Percentiles rank a stretch among this genome's conserved stretches.
These are phyloP conservation scores for Paedocypris sp. DNA, from an alignment of 2,113 vertebrate species.

Conservation along the genomic window DNA sequence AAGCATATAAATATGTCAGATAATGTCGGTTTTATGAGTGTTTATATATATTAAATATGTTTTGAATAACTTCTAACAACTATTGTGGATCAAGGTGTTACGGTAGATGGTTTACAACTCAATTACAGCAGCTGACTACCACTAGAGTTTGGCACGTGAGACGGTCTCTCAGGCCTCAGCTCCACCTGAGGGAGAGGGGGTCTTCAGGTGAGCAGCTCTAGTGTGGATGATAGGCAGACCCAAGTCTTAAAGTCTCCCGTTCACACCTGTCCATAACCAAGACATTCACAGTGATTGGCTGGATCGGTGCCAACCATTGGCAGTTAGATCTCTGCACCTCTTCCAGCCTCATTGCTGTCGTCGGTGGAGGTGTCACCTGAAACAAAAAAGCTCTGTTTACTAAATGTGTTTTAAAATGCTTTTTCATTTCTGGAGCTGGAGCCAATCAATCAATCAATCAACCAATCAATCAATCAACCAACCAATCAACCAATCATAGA, in stretches of 20 bases:
- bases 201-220: constrained; percentile 30
- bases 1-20: constrained; percentile 22
- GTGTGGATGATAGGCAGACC: constrained; percentile 29
- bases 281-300: constrained; percentile 44
- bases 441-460: too few relatives aligned
- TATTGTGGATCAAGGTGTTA: constrained; percentile 10
- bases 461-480: too few relatives aligned
- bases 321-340: constrained; percentile 34
- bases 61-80: constrained; percentile 16
- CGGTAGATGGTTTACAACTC: constrained; percentile 21
- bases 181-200: constrained; percentile 34
- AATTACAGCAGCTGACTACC: constrained; percentile 43
- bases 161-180: constrained; percentile 36
- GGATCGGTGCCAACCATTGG: constrained; percentile 22
- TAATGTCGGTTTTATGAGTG: too few relatives aligned
- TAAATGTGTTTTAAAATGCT: too few relatives aligned
- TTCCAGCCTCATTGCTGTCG: constrained; percentile 26
- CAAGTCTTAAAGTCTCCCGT: constrained; percentile 27
- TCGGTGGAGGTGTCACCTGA: constrained; percentile 32
- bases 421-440: too few relatives aligned
- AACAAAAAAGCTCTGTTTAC: constrained; percentile 20
- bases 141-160: constrained; percentile 46
- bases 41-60: constrained; percentile 3
- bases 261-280: constrained; percentile 31
- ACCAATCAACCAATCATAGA: too few relatives aligned